Conservation (phyloP, 2,888 invertebrate genomes). For the Drosophila kokeensis region DNA sequence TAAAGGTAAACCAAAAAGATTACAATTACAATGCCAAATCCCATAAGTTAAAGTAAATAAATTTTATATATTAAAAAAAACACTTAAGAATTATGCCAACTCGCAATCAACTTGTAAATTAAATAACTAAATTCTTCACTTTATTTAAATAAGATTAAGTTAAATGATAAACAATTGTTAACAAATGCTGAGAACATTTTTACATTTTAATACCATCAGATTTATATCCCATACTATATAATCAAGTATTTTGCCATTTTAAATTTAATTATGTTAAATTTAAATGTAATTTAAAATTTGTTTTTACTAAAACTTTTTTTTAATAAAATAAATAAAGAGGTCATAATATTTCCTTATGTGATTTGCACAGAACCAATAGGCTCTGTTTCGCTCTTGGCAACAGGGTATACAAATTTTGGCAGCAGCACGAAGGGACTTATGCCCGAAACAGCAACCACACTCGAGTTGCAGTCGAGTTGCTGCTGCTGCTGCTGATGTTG, state of each 20-base stretch:
- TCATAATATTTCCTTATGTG: neutral
- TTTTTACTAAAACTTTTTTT: neutral
- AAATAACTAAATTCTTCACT: neutral
- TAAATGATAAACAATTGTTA: neutral
- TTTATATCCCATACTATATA: neutral
- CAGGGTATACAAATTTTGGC: conserved; percentile 4
- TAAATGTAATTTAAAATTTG: neutral
- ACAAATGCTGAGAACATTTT: neutral
- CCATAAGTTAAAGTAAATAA: neutral
- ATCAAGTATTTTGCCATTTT: neutral
- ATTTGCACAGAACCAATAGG: too few relatives aligned
- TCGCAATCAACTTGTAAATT: neutral
- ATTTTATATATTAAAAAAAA: neutral
- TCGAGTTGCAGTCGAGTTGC: conserved; percentile 7
- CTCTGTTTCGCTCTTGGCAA: neutral
- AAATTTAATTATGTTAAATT: neutral
- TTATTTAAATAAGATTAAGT: neutral
- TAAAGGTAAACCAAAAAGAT: neutral
- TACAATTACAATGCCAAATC: neutral
- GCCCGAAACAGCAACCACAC: conserved; percentile 1
- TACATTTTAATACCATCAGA: too few relatives aligned
- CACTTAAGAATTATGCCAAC: neutral
- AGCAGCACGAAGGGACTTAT: conserved; percentile 4
- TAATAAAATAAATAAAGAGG: neutral
- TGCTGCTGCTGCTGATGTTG: conserved; percentile 2